Base-by-base conservation (phyloP, 2,888 invertebrate genomes). In the Watsonalla binaria region DNA sequence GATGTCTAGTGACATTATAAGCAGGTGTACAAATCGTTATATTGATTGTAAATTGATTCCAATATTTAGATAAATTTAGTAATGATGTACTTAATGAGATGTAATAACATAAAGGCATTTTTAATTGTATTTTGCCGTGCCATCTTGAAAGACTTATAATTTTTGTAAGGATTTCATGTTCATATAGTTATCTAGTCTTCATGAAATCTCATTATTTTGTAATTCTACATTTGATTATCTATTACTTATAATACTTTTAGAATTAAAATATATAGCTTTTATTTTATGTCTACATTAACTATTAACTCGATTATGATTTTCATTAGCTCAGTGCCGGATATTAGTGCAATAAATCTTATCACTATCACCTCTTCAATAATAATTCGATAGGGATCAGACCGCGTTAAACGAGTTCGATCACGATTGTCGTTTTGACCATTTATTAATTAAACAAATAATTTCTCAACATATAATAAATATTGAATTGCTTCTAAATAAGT, bases 181-280 rank as follows among this genome's bases (percentile, higher is more conserved):
- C 90, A 90, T 90, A 78, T 90, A 90, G 90, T 87, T 79, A 81
- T 89, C 88, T 90, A 90, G 90, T 85, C 81, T 84, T 90, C 90
- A 90, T 88, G 81, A 77, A 85, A 85, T 88, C 84, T 89, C 90
- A 90, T 90, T 85, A 84, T 82, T 83, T 80, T 80, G 76, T 79
- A 80, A 74, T 83, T 78, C 74, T 76, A 78, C 76, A 82, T 82
- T 86, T 84, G 73, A 77, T 78, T 72, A 76, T 74, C 70, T 76
- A 75, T 70, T 72, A 78, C 74, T 48, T 37, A 35, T 76, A 76
- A 73, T 72, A 71, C 71, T 70, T 71, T 65, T 82, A 82, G 74
- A 74, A 66, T 71, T 73, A 74, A 75, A 76, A 78, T 65, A 60
- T 67, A 76, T 83, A 77, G 76, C 65, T 77, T 59, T 73, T 80